A percentile compares a stretch with the other conserved stretches of the same genome.
Evolutionary conservation across 23 tunicate genomes (phyloP).

Genomic region (Botrylloides violaceus): DNA sequence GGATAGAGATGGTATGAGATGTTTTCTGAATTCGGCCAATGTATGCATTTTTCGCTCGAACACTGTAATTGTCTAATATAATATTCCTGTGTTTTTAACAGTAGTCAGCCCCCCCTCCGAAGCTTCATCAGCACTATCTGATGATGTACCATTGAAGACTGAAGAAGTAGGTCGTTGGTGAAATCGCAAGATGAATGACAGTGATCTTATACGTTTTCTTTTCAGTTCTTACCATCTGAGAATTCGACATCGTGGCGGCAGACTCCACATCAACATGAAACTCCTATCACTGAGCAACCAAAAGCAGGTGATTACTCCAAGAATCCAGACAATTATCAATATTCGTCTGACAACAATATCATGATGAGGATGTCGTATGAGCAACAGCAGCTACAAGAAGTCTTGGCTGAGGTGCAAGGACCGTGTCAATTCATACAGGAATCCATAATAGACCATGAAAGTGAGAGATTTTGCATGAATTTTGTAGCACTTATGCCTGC

Average conservation of each 20-base stretch:
- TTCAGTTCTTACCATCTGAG: not conserved
- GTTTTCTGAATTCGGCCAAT: too few relatives aligned
- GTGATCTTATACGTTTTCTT: not conserved
- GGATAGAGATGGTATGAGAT: not conserved
- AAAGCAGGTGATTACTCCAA: slow-evolving; percentile 1
- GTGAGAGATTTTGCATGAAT: not conserved
- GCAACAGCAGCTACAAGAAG: slow-evolving; percentile 46
- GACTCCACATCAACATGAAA: not conserved
- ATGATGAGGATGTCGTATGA: slow-evolving; percentile 11
- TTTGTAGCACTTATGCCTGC: too few relatives aligned
- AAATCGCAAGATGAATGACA: too few relatives aligned
- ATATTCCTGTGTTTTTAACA: slow-evolving; percentile 7
- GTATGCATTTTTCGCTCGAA: too few relatives aligned
- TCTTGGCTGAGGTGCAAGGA: slow-evolving; percentile 76
- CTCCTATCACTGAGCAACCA: not conserved
- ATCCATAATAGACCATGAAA: slow-evolving; percentile 44
- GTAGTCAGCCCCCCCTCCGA: slow-evolving; percentile 12
- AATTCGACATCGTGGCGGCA: not conserved
- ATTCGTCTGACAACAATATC: not conserved
- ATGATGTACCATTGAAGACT: slow-evolving; percentile 18
- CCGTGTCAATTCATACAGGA: slow-evolving; percentile 73
- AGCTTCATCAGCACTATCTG: slow-evolving; percentile 1
- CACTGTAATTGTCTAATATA: too few relatives aligned
- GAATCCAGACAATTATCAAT: not conserved
- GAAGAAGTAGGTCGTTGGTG: slow-evolving; percentile 26